phyloP scores from a whole-genome alignment of 2,888 invertebrate genomes.

The Andrena bucephala region DNA sequence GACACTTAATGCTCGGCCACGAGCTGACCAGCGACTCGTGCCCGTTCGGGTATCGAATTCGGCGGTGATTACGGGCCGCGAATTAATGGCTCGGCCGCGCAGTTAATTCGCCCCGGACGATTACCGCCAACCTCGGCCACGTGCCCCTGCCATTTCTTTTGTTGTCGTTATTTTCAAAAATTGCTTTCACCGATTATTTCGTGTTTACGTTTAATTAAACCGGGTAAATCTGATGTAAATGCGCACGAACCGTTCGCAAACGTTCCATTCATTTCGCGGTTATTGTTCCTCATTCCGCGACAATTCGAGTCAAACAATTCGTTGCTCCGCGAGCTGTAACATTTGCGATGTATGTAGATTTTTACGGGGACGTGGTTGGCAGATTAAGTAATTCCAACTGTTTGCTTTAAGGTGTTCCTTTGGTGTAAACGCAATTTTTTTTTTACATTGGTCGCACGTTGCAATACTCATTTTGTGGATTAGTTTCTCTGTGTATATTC shows the following conservation, averaged over 20 bases:
- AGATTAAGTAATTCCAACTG: too few species aligned
- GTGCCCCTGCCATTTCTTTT: neutral
- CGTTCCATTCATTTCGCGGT: neutral
- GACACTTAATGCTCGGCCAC: slow-evolving; percentile 16
- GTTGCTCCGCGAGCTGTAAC: neutral
- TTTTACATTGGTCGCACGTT: too few species aligned
- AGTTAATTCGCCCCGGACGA: slow-evolving; percentile 17
- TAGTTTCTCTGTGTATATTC: slow-evolving; percentile 16
- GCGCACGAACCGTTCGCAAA: neutral
- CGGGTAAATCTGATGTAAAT: slow-evolving; percentile 20
- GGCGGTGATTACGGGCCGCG: slow-evolving; percentile 45
- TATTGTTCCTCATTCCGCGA: neutral
- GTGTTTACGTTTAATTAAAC: slow-evolving; percentile 34
- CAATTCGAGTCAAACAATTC: neutral
- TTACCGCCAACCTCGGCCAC: slow-evolving; percentile 1
- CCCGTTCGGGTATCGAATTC: slow-evolving; percentile 43
- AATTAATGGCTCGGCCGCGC: slow-evolving; percentile 44
- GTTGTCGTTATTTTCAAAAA: slow-evolving; percentile 8
- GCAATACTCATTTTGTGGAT: neutral
- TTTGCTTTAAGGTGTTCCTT: too few species aligned
- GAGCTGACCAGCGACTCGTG: neutral
- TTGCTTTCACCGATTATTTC: slow-evolving; percentile 15
- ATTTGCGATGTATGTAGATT: neutral
- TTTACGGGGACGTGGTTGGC: neutral
- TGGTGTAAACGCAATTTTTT: too few species aligned